phyloP scores from a whole-genome alignment of 2,888 invertebrate genomes.

The Eugnorisma glareosa region DNA sequence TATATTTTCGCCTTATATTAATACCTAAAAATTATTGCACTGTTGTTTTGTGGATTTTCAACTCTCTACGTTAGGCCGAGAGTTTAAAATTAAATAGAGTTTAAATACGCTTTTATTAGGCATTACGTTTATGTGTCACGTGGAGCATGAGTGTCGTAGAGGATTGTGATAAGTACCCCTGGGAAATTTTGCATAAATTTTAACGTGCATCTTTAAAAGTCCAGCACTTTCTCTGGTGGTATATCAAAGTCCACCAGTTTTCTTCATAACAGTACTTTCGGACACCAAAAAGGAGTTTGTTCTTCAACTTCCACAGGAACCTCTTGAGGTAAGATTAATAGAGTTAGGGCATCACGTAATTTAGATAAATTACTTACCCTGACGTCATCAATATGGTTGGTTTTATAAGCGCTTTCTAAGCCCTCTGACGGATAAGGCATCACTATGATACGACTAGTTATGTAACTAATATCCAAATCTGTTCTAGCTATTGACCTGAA shows the following conservation, averaged over 20 bases:
- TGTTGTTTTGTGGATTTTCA: not conserved
- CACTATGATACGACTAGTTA: conserved; percentile 97
- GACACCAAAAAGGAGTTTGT: not conserved
- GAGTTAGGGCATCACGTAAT: not conserved
- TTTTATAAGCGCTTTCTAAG: conserved; percentile 97
- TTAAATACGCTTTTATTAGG: no score
- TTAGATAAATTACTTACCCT: conserved; percentile 85
- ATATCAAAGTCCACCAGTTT: not conserved
- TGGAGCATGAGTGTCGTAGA: not conserved
- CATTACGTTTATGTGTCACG: not conserved
- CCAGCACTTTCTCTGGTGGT: not conserved
- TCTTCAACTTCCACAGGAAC: not conserved
- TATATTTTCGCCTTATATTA: no score
- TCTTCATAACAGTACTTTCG: not conserved
- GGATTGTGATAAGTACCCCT: not conserved
- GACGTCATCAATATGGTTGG: conserved; percentile 98
- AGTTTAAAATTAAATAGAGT: no score
- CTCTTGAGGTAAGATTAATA: not conserved
- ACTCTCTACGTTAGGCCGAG: not conserved
- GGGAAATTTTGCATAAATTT: not conserved
- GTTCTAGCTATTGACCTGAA: conserved; percentile 94
- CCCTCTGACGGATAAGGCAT: conserved; percentile 99
- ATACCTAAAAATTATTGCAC: not conserved
- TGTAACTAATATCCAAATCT: conserved; percentile 97
- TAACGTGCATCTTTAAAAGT: not conserved